Base-by-base conservation (phyloP, 2,888 invertebrate species). In the Cistogaster globosa region DNA sequence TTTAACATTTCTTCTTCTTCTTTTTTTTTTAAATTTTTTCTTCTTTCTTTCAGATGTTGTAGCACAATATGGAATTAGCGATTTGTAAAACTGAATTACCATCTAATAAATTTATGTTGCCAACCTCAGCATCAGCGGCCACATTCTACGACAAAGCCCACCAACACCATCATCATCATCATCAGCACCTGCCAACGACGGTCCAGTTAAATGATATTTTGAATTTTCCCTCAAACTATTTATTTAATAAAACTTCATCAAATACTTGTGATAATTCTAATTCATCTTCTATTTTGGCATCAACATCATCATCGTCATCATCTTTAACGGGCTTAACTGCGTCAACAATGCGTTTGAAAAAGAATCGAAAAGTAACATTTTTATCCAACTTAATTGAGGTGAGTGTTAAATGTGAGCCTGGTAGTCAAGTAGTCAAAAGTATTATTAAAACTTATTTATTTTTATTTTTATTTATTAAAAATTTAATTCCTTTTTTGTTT, bases 331-430 rank as follows among this genome's bases (percentile, higher is more conserved):
- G 51, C 36, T 51, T 82, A 79, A 7, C 78, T 87, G 4, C 72
- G 84, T 38, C 83, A 81, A 87, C 86, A 88, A 92, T 92, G 92
- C 90, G 93, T 88, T 89, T 92, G 86, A 92, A 92, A 89, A 92
- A 92, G 90, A 92, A 92, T 89, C 91, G 93, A 63, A 91, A 91
- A 90, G 92, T 92, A 45, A 92, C 91, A 86, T 92, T 92, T 90
- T 88, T 92, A 80, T 89, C 92, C 88, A 92, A 92, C 88, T 88
- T 92, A 88, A 90, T 92, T 87, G 91, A 92, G 92, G 92, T 92
- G 86, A 91, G 90, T 88, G 26, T 65, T 51, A n/a, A 32, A 32
- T 32, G 6, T 32, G 32, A 32, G 36, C 38, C 42, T 75, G 42
- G 55, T 5, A 55, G 53, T 16, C 16, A 22, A 60, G 11, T 38